Evolutionary conservation across 2,888 invertebrate species (phyloP), one percentile per base, ranked within the genome.

Genomic region (Octonoba sinensis): DNA sequence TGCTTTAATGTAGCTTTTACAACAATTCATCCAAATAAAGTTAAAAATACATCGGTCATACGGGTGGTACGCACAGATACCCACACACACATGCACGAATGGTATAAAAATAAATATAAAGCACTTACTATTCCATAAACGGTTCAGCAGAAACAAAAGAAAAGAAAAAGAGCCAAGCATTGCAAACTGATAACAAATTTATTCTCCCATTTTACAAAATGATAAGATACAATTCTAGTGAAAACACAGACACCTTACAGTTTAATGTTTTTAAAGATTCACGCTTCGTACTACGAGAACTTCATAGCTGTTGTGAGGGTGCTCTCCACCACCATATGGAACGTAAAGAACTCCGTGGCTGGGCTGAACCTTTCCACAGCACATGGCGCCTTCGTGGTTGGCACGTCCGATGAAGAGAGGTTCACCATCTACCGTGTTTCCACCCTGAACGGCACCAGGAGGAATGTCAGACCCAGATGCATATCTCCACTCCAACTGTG

Each of bases 281-380:
- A 84, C 51, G 24, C 57, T 56, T 51, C 56, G 73, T 46, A 27
- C 65, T 6, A 83, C 82, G 27, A 83, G 62, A 13, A 84, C 79
- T 56, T 84, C 83, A 27, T 64, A 84, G 16, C 65, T 60, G 47
- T 27, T 49, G 51, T 83, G 70, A 8, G 82, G 70, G 64, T 75
- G 75, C 36, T 84, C 84, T 2, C 22, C 44, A 11, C 84, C 84
- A n/a, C 67, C 83, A 24, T 69, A 84, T 3, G 83, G 49, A 51
- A 84, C 49, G 59, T 84, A 84, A 15, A 78, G 57, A n/a, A 71
- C 71, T 27, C 79, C 78, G 51, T 84, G 84, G 57, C 79, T 83
- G 18, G 84, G 82, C 13, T 84, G 84, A n/a, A 84, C 79, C 59
- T 84, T 84, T 56, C 84, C 84, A n/a, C 72, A 24, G 62, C 20